Evolutionary conservation across 2,797 vertebrate genomes (phyloP).

Genomic region (Crenuchus spilurus): DNA sequence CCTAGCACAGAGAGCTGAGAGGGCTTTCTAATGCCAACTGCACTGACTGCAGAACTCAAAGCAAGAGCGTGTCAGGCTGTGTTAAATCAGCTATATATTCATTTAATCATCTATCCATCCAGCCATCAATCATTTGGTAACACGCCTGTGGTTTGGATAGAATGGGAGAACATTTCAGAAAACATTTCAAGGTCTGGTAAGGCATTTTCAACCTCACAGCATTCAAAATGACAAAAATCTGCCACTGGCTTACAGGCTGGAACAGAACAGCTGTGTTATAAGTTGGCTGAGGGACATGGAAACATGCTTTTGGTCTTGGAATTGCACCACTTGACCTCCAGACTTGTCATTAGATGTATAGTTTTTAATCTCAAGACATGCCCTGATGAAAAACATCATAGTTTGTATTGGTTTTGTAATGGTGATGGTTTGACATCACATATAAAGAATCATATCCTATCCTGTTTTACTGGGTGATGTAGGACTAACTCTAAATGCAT

Average conservation of each 20-base stretch:
- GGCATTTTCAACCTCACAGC: constrained; percentile 27
- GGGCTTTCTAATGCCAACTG: constrained; percentile 32
- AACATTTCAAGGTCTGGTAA: constrained; percentile 13
- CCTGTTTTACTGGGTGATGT: no score
- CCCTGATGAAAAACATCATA: no score
- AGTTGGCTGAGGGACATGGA: no score
- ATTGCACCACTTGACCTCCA: background rate
- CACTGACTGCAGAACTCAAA: constrained; percentile 39
- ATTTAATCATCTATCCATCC: constrained; percentile 56
- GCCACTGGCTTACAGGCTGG: background rate
- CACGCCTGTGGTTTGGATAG: constrained; percentile 51
- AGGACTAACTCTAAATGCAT: no score
- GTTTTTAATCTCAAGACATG: no score
- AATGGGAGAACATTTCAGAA: constrained; percentile 37
- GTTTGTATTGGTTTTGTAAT: no score
- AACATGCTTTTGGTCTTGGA: background rate
- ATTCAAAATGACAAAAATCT: constrained; percentile 11
- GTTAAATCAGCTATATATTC: constrained; percentile 48
- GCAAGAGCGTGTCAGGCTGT: constrained; percentile 33
- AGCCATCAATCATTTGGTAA: constrained; percentile 53
- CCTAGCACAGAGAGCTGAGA: constrained; percentile 35
- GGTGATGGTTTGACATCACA: no score
- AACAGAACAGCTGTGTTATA: background rate
- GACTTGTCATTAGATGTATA: no score
- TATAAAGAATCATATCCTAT: no score